Percentiles rank a stretch among this genome's conserved stretches.
phyloP scores from a whole-genome alignment of 1,140 invertebrate species.

The Zaprionus tsacasi region DNA sequence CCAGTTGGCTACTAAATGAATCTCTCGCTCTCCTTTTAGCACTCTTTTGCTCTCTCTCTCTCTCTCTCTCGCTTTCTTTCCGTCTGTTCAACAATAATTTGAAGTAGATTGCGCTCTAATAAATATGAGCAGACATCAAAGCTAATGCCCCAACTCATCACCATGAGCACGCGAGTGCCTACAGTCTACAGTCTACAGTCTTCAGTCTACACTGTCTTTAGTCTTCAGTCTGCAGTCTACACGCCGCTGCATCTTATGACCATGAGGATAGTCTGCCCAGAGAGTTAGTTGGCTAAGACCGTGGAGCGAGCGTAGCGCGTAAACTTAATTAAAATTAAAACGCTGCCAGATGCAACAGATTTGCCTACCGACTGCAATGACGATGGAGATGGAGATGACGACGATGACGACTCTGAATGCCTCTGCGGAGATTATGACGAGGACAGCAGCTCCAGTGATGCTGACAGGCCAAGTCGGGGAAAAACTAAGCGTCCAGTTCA shows the following conservation, averaged over 20 bases:
- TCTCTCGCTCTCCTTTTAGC: neutral
- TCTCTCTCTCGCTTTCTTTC: conserved; percentile 10
- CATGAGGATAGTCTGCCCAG: neutral
- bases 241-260: neutral
- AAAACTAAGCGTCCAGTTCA: conserved; percentile 62
- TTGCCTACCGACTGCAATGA: conserved; percentile 62
- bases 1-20: neutral
- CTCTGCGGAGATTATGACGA: conserved; percentile 46
- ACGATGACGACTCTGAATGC: conserved; percentile 40
- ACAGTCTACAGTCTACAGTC: conserved; percentile 40
- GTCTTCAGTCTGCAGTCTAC: conserved; percentile 2
- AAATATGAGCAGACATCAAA: conserved; percentile 79
- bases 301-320: conserved; percentile 35
- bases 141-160: conserved; percentile 79
- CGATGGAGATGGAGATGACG: conserved; percentile 50
- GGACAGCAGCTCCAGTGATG: conserved; percentile 31
- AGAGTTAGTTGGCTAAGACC: conserved; percentile 25
- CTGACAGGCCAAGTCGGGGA: conserved; percentile 37
- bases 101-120: conserved; percentile 73
- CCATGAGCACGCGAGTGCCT: conserved; percentile 74
- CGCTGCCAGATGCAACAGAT: conserved; percentile 58
- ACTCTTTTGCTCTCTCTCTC: too few species aligned
- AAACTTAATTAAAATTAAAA: conserved; percentile 76
- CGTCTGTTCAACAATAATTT: conserved; percentile 51
- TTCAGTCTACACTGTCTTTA: neutral